Evolutionary conservation across 23 tunicate genomes (phyloP).

Genomic region (Halocynthia roretzi): DNA sequence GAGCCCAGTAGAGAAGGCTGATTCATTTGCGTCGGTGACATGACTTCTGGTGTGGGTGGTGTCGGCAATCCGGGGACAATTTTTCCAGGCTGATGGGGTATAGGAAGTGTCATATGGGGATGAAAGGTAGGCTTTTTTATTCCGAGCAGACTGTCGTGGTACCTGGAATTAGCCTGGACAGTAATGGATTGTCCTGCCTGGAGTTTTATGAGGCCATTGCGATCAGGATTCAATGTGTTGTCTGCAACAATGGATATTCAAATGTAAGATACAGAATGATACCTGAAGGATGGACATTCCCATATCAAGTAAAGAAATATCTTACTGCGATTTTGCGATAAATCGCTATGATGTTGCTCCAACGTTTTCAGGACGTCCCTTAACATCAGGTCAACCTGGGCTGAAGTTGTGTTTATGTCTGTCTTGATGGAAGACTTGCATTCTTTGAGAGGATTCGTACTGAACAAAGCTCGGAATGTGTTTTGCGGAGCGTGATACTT

Average conservation of each 20-base stretch:
- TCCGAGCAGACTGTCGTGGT: neutral
- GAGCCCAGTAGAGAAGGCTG: neutral
- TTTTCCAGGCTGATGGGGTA: neutral
- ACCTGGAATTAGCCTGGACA: conserved; percentile 11
- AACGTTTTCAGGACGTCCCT: conserved; percentile 37
- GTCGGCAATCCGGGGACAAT: conserved; percentile 7
- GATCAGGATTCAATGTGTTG: conserved; percentile 3
- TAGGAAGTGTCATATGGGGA: neutral
- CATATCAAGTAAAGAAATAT: too few species aligned
- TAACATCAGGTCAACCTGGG: conserved; percentile 26
- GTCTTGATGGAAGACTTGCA: neutral
- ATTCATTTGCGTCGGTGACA: conserved; percentile 5
- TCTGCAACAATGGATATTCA: neutral
- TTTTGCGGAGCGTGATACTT: too few species aligned
- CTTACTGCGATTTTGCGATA: too few species aligned
- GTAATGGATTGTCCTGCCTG: conserved; percentile 29
- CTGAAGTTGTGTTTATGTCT: neutral
- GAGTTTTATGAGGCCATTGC: conserved; percentile 14
- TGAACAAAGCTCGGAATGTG: too few species aligned
- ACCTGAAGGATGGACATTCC: too few species aligned
- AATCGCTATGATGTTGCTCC: conserved; percentile 34
- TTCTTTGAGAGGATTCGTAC: too few species aligned
- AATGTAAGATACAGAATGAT: too few species aligned
- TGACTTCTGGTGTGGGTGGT: conserved; percentile 1
- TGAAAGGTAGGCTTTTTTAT: neutral